Percentiles rank a stretch among this genome's conserved stretches.
Conservation (phyloP, 2,797 vertebrate genomes). For the Notamacropus eugenii region DNA sequence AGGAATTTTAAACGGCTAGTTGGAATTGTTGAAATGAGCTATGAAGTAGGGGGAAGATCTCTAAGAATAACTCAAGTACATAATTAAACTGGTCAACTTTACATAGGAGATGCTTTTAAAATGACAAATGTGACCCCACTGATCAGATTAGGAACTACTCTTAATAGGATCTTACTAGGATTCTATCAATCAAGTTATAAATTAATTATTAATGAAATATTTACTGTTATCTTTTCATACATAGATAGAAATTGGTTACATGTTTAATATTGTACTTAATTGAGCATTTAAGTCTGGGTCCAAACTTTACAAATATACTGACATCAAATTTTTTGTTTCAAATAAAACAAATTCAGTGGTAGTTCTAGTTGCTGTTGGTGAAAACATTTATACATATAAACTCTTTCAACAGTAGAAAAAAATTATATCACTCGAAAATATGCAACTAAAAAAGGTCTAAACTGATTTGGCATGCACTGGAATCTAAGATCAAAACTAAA, state of each 20-base stretch:
- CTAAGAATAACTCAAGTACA: constrained; percentile 56
- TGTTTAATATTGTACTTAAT: constrained; percentile 45
- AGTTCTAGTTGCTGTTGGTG: background rate
- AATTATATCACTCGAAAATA: constrained; percentile 5
- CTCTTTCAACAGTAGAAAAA: constrained; percentile 47
- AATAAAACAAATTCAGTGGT: constrained; percentile 35
- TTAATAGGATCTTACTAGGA: background rate
- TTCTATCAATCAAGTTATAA: background rate
- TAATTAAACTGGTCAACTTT: constrained; percentile 40
- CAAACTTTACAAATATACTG: background rate
- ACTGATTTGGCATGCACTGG: constrained; percentile 24
- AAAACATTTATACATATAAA: constrained; percentile 5
- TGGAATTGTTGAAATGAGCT: constrained; percentile 97
- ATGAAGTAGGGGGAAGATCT: constrained; percentile 73
- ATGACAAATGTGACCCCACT: constrained; percentile 17
- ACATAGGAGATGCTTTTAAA: constrained; percentile 48
- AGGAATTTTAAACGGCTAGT: constrained; percentile 98
- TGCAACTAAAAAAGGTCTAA: constrained; percentile 22
- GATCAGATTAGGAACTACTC: background rate
- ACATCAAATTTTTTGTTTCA: constrained; percentile 45
- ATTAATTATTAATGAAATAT: background rate
- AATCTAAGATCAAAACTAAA: constrained; percentile 12
- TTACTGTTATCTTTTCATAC: constrained; percentile 30
- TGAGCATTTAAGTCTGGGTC: background rate
- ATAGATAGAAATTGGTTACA: constrained; percentile 42